Evolutionary conservation across 2,797 vertebrate species (phyloP), one percentile per base, ranked within the genome.

Genomic region (Premnoplex brunnescens): DNA sequence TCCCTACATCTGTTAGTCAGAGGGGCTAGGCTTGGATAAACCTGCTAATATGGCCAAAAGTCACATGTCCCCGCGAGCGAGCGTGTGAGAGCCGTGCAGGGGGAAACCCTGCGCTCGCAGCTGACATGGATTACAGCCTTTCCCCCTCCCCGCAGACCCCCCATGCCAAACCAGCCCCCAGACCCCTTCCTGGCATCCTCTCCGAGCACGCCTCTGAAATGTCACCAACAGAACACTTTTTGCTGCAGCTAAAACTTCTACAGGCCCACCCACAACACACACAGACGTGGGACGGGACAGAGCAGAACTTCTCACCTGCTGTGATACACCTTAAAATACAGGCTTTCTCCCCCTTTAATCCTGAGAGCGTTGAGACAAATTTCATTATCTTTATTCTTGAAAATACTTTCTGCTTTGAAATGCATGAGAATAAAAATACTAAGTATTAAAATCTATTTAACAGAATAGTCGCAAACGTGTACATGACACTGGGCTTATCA

Each of bases 1-100:
- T 91, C 92, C 93, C 86, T 95, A 93, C 93, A 97, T 97, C 96
- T 97, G 95, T 97, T 97, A 92, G 97, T 96, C 81, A 95, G 95
- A 96, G 88, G 77, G 89, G 89, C 91, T 91, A 93, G 84, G 83
- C 94, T 95, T 81, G 89, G 91, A 84, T 92, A 92, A 95, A 93
- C 89, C 96, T 96, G 94, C 91, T 94, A 93, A 93, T 82, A 84
- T 94, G 95, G 93, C 92, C 95, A 89, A 63, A 78, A 96, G 95
- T 93, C 95, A 90, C 94, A 91, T 88, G 93, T 46, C 59, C 68
- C 77, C 2, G 7, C 2, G 21, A 93, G 84, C n/a, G 3, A 49
- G 95, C 76, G 4, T 44, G 86, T 46, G 75, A 32, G 79, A 66
- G 91, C 80, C 14, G 71, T 4, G n/a, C 19, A 4, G 72, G 89